phyloP scores from a whole-genome alignment of 1,140 invertebrate species.

The Tetramorium parvispinum region DNA sequence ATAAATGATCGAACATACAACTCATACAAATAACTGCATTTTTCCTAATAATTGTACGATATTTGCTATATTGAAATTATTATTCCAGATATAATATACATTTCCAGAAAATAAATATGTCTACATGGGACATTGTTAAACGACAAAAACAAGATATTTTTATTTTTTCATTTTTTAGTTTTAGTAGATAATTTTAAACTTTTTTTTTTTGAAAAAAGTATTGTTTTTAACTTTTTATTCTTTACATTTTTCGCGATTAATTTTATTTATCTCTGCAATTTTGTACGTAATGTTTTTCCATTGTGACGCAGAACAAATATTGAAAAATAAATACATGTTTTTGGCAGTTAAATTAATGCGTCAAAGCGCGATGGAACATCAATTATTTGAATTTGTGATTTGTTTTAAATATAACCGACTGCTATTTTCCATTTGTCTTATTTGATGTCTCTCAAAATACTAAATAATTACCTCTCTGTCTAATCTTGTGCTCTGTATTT shows the following conservation, averaged over 20 bases:
- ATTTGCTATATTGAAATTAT: background rate
- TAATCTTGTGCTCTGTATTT: background rate
- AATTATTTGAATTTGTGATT: conserved; percentile 32
- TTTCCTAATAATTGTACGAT: background rate
- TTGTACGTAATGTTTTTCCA: background rate
- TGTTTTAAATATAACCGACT: background rate
- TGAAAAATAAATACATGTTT: conserved; percentile 18
- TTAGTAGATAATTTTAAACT: background rate
- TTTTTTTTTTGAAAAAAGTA: background rate
- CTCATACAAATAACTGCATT: background rate
- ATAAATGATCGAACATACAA: background rate
- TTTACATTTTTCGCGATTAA: background rate
- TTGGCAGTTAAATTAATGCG: conserved; percentile 25
- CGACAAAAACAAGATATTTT: background rate
- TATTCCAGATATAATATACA: background rate
- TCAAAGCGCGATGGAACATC: conserved; percentile 1
- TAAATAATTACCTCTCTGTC: background rate
- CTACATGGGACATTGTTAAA: background rate
- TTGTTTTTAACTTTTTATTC: background rate
- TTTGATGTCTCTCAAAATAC: background rate
- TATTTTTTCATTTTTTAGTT: background rate
- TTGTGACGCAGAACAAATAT: conserved; percentile 14
- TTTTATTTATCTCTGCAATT: conserved; percentile 11
- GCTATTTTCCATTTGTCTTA: background rate
- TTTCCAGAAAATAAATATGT: background rate